Evolutionary conservation across 2,888 invertebrate genomes (phyloP).

Genomic region (Drosophila austrosaltans): DNA sequence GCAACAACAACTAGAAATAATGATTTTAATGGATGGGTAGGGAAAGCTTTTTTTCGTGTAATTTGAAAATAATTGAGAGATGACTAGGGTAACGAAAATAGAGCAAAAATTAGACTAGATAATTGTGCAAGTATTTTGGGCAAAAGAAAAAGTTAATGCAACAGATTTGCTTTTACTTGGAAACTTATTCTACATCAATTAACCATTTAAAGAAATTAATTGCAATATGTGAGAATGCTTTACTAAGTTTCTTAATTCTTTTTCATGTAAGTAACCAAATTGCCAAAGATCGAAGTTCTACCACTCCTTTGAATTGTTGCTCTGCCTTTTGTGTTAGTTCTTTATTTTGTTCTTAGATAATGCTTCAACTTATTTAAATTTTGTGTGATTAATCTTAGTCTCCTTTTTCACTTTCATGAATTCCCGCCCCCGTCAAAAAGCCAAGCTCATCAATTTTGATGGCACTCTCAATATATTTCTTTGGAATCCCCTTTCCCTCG

Average conservation of each 20-base stretch:
- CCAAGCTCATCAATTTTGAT: constrained; percentile 24
- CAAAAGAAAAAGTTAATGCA: neutral
- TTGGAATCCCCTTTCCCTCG: constrained; percentile 17
- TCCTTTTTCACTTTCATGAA: neutral
- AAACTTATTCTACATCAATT: too few species aligned
- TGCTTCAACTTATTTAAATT: neutral
- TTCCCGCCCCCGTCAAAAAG: neutral
- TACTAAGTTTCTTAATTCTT: neutral
- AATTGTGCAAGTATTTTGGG: neutral
- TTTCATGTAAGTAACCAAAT: neutral
- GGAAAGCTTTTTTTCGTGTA: constrained; percentile 19
- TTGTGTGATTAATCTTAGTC: constrained; percentile 4
- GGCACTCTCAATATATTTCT: constrained; percentile 22
- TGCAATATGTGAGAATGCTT: neutral
- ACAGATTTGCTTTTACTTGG: neutral
- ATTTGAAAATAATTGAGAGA: constrained; percentile 25
- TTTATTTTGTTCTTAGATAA: neutral
- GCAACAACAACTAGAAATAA: constrained; percentile 36
- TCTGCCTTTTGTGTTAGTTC: neutral
- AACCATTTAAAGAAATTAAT: neutral
- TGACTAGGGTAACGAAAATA: constrained; percentile 12
- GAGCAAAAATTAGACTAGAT: neutral
- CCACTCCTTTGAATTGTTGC: too few species aligned
- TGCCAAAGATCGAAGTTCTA: neutral
- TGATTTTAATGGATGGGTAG: constrained; percentile 23